Conservation (phyloP, 2,113 vertebrate species). For the Coturnix japonica region DNA sequence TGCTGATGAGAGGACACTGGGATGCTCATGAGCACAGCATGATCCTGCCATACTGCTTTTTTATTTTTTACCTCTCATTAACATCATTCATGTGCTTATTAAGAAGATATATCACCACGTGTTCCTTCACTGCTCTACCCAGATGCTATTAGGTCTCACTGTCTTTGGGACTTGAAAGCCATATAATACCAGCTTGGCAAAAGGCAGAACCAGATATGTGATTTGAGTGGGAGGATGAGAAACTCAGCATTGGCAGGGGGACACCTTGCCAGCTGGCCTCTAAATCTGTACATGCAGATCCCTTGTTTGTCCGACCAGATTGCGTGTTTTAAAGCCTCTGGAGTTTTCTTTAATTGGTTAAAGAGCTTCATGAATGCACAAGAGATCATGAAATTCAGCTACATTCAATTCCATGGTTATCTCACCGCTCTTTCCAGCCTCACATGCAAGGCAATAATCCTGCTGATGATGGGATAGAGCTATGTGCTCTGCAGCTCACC, state of each 20-base stretch:
- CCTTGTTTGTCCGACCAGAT: background rate
- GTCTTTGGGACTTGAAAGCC: background rate
- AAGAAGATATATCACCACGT: background rate
- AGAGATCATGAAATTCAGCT: background rate
- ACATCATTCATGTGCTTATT: background rate
- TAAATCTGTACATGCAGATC: background rate
- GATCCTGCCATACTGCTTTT: background rate
- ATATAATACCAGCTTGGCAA: background rate
- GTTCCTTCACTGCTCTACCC: fast-evolving
- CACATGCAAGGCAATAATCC: background rate
- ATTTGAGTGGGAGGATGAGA: constrained; percentile 4
- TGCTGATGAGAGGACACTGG: background rate
- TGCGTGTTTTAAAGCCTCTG: background rate
- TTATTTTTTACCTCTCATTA: background rate
- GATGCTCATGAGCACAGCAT: background rate
- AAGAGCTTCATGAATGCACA: background rate
- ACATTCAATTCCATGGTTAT: background rate
- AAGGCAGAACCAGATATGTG: background rate
- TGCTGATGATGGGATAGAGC: background rate
- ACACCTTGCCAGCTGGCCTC: background rate
- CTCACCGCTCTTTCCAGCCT: background rate
- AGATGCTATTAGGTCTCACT: background rate
- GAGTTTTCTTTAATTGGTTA: background rate
- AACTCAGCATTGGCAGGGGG: background rate
- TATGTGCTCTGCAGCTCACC: background rate